Conservation (phyloP, 1,140 invertebrate species). For the Zaprionus africanus region DNA sequence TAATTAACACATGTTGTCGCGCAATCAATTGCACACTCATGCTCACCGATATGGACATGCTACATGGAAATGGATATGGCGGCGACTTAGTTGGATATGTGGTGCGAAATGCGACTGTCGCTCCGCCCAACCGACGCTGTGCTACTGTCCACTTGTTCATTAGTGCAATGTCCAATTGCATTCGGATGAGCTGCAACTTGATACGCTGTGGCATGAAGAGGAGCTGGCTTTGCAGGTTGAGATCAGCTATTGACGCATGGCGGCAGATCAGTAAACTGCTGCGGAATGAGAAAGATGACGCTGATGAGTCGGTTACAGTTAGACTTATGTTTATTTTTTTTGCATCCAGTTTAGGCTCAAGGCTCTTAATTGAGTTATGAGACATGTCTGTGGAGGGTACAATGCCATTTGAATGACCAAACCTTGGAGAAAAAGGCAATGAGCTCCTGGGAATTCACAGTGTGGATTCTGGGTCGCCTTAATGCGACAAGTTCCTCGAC, state of each 20-base stretch:
- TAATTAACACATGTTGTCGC: slow-evolving; percentile 81
- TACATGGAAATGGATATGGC: slow-evolving; percentile 56
- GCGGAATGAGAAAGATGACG: slow-evolving; percentile 8
- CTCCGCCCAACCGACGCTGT: slow-evolving; percentile 35
- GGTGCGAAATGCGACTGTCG: slow-evolving; percentile 59
- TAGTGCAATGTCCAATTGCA: slow-evolving; percentile 58
- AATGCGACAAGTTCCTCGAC: slow-evolving; percentile 20
- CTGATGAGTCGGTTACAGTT: slow-evolving; percentile 31
- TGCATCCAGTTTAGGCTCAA: slow-evolving; percentile 26
- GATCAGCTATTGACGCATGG: slow-evolving; percentile 36
- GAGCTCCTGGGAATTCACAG: slow-evolving; percentile 44
- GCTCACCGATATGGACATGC: slow-evolving; percentile 47
- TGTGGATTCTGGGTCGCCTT: slow-evolving; percentile 44
- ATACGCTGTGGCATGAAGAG: slow-evolving; percentile 14
- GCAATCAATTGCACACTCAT: slow-evolving; percentile 79
- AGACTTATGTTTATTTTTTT: slow-evolving; percentile 47
- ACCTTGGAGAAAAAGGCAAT: slow-evolving; percentile 25
- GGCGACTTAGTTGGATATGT: slow-evolving; percentile 64
- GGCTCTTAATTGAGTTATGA: slow-evolving; percentile 73
- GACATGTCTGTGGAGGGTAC: slow-evolving; percentile 27
- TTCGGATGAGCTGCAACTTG: slow-evolving; percentile 34
- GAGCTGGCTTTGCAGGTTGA: not conserved
- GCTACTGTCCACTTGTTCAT: slow-evolving; percentile 58
- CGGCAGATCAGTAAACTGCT: slow-evolving; percentile 34
- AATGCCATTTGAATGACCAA: slow-evolving; percentile 54